Evolutionary conservation across 1,140 invertebrate species (phyloP).

Genomic region (Meteorus sp.): DNA sequence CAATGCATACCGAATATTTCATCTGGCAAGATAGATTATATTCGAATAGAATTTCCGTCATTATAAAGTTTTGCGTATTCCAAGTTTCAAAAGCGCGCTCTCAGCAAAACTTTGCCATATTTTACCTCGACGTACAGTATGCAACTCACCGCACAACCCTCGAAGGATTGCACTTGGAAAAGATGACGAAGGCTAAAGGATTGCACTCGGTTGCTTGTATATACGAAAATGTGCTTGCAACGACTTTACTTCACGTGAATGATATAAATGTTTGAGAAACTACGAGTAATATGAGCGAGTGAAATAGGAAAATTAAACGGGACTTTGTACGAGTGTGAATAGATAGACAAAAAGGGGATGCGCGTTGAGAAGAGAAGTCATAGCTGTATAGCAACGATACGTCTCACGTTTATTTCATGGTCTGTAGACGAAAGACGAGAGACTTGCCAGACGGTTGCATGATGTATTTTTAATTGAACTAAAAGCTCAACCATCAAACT

Average conservation of each 20-base stretch:
- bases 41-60: constrained; percentile 18
- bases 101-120: constrained; percentile 19
- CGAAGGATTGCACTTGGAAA: constrained; percentile 4
- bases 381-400: too few relatives aligned
- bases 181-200: not conserved
- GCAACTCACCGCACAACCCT: too few relatives aligned
- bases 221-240: not conserved
- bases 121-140: not conserved
- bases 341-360: too few relatives aligned
- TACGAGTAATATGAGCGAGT: not conserved
- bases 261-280: not conserved
- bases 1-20: not conserved
- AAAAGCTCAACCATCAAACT: too few relatives aligned
- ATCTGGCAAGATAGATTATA: not conserved
- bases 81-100: constrained; percentile 19
- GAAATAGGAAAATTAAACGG: too few relatives aligned
- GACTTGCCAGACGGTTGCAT: too few relatives aligned
- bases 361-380: too few relatives aligned
- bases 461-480: too few relatives aligned
- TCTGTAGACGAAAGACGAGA: too few relatives aligned
- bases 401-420: too few relatives aligned
- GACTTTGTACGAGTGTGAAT: too few relatives aligned
- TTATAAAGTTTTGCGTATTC: constrained; percentile 25
- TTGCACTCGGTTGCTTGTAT: not conserved
- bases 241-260: not conserved